Evolutionary conservation across 1,140 invertebrate species (phyloP).

Genomic region (Kradibia gibbosae): DNA sequence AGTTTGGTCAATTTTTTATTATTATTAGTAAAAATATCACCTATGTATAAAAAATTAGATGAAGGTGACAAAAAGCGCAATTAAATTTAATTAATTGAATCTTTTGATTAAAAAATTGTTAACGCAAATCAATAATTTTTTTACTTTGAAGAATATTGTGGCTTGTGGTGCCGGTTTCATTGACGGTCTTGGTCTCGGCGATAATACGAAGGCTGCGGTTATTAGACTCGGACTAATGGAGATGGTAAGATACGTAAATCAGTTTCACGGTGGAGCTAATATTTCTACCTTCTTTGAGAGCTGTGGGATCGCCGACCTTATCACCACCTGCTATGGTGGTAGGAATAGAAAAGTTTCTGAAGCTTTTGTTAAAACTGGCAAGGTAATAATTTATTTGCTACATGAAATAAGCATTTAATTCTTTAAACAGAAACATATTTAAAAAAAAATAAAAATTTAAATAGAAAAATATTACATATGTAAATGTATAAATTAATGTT

Average conservation of each 20-base stretch:
- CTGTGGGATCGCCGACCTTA: constrained; percentile 89
- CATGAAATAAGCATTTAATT: not conserved
- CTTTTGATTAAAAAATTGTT: no score
- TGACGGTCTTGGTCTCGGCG: constrained; percentile 84
- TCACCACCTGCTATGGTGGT: constrained; percentile 90
- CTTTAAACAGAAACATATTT: no score
- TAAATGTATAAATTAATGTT: no score
- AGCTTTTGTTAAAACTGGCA: constrained; percentile 83
- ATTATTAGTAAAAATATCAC: no score
- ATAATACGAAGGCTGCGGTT: constrained; percentile 91
- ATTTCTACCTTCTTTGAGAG: constrained; percentile 88
- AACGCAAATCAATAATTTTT: not conserved
- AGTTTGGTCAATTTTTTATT: no score
- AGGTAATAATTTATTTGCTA: constrained; percentile 72
- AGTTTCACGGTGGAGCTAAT: constrained; percentile 76
- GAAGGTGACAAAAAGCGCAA: no score
- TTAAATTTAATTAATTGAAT: no score
- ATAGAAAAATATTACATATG: no score
- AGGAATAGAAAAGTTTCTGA: constrained; percentile 85
- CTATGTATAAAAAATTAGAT: no score
- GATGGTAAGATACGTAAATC: constrained; percentile 80
- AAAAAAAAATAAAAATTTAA: no score
- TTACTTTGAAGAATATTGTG: constrained; percentile 81
- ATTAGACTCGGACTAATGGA: constrained; percentile 88
- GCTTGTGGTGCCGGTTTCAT: constrained; percentile 88